Base-by-base conservation (phyloP, 2,113 vertebrate genomes). In the Zootoca vivipara region DNA sequence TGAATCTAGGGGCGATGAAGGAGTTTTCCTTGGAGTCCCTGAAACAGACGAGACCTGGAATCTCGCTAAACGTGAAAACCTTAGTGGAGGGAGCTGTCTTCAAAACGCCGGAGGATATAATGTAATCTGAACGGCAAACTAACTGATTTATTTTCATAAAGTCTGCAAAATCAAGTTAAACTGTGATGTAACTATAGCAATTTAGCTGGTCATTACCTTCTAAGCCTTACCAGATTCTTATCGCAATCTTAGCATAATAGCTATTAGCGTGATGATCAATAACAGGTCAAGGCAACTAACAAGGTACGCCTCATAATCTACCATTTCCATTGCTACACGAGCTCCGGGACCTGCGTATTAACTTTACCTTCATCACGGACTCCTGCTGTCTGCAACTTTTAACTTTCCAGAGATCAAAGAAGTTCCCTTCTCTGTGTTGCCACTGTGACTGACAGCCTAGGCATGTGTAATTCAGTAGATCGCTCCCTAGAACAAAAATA, bases 371-470 rank as follows among this genome's bases (percentile, higher is more conserved):
- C 90, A 86, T 87, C 13, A 65, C 73, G 90, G 93, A 93, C 90
- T 95, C 85, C 82, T 86, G 79, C 82, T 86, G 79, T 90, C 89
- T 93, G 90, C 91, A 95, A 93, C 90, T 85, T 89, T 52, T 91
- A 91, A 83, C 93, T 95, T 93, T 91, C 88, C 93, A 0, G 0
- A 96, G 96, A 96, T 97, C 96, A 96, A 96, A 97, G 96, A 92
- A 91, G 69, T 78, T 83, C 87, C 91, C 80, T 92, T 91, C 78
- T 92, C 93, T 91, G 30, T 94, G 91, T 93, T 97, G 95, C 95
- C 95, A 95, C 86, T 75, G 64, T 95, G 95, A 97, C 89, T 96
- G 97, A 95, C 95, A 96, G 95, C 91, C 64, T 89, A 90, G 89
- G 92, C 91, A 87, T 85, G 89, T 92, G 91, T 87, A 95, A 92